Evolutionary conservation across 1,140 invertebrate genomes (phyloP), one percentile per base, ranked within the genome.

Genomic region (Chrysopa pallens): DNA sequence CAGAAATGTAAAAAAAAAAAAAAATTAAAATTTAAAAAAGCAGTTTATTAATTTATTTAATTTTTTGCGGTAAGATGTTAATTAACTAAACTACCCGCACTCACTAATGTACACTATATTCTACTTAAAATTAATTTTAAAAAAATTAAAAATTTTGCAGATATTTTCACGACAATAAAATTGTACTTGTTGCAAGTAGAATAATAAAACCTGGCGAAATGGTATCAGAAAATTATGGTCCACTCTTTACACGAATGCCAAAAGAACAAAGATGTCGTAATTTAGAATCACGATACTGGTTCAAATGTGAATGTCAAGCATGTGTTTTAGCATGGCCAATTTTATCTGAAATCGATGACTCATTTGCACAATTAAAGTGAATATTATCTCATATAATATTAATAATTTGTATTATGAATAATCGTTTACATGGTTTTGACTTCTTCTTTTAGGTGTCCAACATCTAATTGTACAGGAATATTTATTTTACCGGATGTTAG

Each of bases 221-320:
- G 36, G 69, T 90, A 1, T 69, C 75, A 1, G 88, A 91, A 52
- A 90, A 90, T 58, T 93, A 93, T 59, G 86, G 86, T 0, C 84
- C 83, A 6, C 68, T 82, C 43, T 88, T 84, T 55, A 75, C 79
- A 6, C 74, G 78, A 47, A 71, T 70, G 38, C 62, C 52, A 13
- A 52, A 71, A 7, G 59, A 61, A n/a, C 73, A 83, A 12, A 61
- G 88, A 1, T 72, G 76, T 50, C 59, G 67, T 36, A 69, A 71
- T 8, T 62, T 92, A 1, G 58, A 62, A 4, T 75, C 73, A 8
- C 72, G 85, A 38, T 91, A 89, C 57, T 85, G 79, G 72, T 91
- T 91, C 53, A 60, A 68, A 13, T 91, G 87, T 51, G 59, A 66
- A 29, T 91, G 87, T 54, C 51, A 60, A 39, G 73, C 84, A 2